phyloP scores from a whole-genome alignment of 2,888 invertebrate genomes.

The Beris chalybata region DNA sequence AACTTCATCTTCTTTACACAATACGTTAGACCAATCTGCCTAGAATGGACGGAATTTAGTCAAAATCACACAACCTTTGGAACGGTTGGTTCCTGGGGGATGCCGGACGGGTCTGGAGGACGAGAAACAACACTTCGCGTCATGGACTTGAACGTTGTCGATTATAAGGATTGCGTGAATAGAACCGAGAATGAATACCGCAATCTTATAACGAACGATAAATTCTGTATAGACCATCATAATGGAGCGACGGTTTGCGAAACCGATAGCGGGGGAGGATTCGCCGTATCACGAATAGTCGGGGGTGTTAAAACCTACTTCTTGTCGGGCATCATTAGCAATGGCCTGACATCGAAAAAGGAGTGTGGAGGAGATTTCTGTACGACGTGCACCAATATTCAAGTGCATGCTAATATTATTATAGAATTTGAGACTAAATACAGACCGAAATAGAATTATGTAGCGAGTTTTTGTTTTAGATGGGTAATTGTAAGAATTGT shows the following conservation, averaged over 20 bases:
- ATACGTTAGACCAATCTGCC: conserved; percentile 51
- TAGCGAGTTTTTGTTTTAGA: too few species aligned
- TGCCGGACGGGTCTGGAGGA: conserved; percentile 13
- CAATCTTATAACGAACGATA: conserved; percentile 45
- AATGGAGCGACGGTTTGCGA: conserved; percentile 41
- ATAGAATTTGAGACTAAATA: conserved; percentile 20
- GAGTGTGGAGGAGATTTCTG: conserved; percentile 37
- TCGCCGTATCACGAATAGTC: conserved; percentile 36
- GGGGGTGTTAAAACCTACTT: conserved; percentile 33
- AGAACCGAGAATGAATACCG: conserved; percentile 39
- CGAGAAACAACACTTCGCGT: conserved; percentile 27
- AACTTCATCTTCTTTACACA: conserved; percentile 44
- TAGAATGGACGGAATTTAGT: conserved; percentile 39
- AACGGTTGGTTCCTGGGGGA: conserved; percentile 43
- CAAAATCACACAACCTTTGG: conserved; percentile 28
- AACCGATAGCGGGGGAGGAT: conserved; percentile 48
- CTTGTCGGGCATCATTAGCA: conserved; percentile 40
- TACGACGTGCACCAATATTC: conserved; percentile 39
- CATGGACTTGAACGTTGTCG: background rate
- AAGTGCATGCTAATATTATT: conserved; percentile 26
- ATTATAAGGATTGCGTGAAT: conserved; percentile 5
- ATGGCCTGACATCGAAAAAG: conserved; percentile 33
- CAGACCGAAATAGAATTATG: conserved; percentile 13
- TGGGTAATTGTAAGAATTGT: too few species aligned
- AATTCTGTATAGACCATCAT: conserved; percentile 48